Evolutionary conservation across 2,888 invertebrate genomes (phyloP).

Genomic region (Shargacucullia verbasci): DNA sequence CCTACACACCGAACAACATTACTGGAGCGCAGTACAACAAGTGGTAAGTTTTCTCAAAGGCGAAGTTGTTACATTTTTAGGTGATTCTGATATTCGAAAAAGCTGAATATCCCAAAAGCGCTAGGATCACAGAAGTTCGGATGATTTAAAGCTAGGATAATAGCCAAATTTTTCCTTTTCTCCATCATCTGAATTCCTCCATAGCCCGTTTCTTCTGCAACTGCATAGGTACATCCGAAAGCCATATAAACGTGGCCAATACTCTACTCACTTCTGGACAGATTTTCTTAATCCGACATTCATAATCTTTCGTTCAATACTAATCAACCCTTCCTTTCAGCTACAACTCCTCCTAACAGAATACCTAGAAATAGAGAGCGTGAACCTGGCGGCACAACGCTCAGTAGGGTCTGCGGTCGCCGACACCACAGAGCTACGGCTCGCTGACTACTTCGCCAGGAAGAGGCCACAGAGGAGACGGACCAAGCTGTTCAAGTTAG

Average conservation of each 20-base stretch:
- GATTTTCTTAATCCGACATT: conserved; percentile 1
- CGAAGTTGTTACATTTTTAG: no score
- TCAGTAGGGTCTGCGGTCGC: conserved; percentile 34
- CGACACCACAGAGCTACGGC: conserved; percentile 59
- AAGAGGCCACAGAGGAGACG: conserved; percentile 73
- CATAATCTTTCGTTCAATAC: no score
- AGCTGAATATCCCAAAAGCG: no score
- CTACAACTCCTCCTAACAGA: conserved; percentile 95
- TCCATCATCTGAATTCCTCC: no score
- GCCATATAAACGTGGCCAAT: no score
- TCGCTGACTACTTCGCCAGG: conserved; percentile 80
- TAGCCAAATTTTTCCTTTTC: no score
- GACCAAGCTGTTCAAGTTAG: conserved; percentile 74
- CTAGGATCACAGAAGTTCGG: no score
- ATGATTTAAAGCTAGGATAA: no score
- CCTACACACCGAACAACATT: conserved; percentile 91
- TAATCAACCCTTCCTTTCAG: conserved; percentile 80
- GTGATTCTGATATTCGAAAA: no score
- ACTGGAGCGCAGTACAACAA: conserved; percentile 97
- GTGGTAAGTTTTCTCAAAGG: conserved; percentile 91
- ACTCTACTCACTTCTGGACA: no score
- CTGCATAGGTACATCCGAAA: no score
- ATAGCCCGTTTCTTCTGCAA: no score
- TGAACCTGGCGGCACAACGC: conserved; percentile 89
- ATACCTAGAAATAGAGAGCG: conserved; percentile 96